These are phyloP conservation scores for Phataginus tricuspis DNA, from an alignment of 2,797 vertebrate genomes.

Conservation along the genomic window DNA sequence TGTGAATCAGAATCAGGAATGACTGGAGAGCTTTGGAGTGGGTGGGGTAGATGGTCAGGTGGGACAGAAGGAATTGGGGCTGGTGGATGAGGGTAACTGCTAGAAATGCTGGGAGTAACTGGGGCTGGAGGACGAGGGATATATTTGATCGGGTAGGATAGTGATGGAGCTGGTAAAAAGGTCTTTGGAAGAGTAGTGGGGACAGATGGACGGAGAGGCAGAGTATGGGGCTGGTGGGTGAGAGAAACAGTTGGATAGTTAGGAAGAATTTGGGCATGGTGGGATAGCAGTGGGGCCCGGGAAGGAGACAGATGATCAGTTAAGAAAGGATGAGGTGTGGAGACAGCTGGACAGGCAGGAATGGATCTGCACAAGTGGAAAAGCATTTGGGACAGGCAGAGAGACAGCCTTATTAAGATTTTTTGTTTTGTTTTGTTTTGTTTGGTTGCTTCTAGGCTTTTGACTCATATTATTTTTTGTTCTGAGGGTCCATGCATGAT, in stretches of 20 bases:
- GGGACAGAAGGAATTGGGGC: constrained; percentile 58
- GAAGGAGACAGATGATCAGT: constrained; percentile 49
- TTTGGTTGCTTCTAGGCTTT: constrained; percentile 23
- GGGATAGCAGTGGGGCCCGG: background rate
- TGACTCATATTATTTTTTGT: constrained; percentile 20
- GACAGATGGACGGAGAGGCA: constrained; percentile 31
- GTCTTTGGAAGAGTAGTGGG: constrained; percentile 53
- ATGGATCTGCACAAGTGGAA: constrained; percentile 76
- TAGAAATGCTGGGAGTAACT: constrained; percentile 46
- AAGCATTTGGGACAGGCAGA: constrained; percentile 76
- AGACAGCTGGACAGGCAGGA: constrained; percentile 73
- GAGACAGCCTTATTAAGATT: constrained; percentile 69
- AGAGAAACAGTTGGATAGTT: constrained; percentile 51
- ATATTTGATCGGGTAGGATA: constrained; percentile 40
- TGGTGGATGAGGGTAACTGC: constrained; percentile 40
- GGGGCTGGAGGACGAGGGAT: constrained; percentile 64
- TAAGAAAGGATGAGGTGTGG: constrained; percentile 60
- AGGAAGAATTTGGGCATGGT: constrained; percentile 64
- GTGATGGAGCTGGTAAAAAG: constrained; percentile 19
- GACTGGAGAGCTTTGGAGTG: background rate
- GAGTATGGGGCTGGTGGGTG: background rate
- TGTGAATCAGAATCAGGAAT: constrained; percentile 51
- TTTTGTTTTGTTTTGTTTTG: background rate
- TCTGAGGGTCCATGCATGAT: background rate
- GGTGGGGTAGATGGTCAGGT: constrained; percentile 34